These are phyloP conservation scores for Fragum whitleyi DNA, from an alignment of 2,888 invertebrate species.

Conservation along the genomic window DNA sequence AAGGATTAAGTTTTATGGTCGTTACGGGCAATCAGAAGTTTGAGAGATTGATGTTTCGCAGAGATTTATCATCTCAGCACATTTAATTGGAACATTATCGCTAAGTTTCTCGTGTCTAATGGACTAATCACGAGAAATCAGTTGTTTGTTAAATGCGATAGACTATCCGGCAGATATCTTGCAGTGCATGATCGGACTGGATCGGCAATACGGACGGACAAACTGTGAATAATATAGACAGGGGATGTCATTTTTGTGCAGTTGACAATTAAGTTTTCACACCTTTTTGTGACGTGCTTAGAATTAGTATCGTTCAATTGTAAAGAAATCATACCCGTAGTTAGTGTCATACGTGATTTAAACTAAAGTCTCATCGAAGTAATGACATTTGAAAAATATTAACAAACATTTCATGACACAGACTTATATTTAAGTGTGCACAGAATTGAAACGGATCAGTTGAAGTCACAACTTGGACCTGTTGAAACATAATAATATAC, in stretches of 20 bases:
- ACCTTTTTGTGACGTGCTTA: constrained; percentile 15
- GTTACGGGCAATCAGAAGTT: constrained; percentile 34
- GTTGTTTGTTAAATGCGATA: neutral
- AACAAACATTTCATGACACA: neutral
- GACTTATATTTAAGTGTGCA: neutral
- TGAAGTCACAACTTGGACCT: neutral
- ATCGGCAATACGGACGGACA: neutral
- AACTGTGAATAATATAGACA: constrained; percentile 29
- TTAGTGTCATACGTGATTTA: constrained; percentile 12
- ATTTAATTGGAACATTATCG: neutral
- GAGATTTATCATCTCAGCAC: neutral
- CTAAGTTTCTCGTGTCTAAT: neutral
- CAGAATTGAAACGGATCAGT: neutral
- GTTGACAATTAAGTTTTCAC: constrained; percentile 10
- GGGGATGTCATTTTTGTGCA: neutral
- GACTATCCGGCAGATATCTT: neutral
- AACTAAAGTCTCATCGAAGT: neutral
- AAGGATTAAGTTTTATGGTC: constrained; percentile 38
- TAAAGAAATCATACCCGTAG: neutral
- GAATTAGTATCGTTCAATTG: neutral
- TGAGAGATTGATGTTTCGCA: neutral
- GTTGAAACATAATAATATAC: constrained; percentile 30
- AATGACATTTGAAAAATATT: constrained; percentile 2
- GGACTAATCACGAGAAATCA: neutral
- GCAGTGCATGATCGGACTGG: neutral